Conservation (phyloP, 2,797 vertebrate genomes). For the Cephalopachus bancanus region DNA sequence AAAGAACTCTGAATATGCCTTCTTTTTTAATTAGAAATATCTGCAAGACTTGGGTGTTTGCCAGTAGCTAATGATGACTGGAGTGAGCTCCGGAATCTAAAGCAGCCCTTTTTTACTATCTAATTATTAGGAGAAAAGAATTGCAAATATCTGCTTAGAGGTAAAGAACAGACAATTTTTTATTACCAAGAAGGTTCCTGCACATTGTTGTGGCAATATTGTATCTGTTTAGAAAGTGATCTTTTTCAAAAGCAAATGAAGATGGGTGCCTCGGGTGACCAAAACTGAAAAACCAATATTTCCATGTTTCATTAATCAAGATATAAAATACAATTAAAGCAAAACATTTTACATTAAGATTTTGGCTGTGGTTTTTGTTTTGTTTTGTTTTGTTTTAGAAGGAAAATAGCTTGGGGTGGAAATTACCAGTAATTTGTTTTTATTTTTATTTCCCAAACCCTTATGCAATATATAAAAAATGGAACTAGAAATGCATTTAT, state of each 20-base stretch:
- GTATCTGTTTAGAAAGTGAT: constrained; percentile 54
- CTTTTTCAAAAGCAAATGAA: constrained; percentile 54
- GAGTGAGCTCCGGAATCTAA: not conserved
- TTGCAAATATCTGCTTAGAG: constrained; percentile 6
- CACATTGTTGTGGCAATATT: not conserved
- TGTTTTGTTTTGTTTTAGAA: constrained; percentile 39
- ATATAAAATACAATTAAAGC: constrained; percentile 77
- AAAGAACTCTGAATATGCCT: constrained; percentile 12
- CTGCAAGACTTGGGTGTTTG: not conserved
- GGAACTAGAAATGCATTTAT: constrained; percentile 17
- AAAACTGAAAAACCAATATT: constrained; percentile 70
- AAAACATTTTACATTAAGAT: constrained; percentile 76
- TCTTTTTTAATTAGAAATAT: constrained; percentile 32
- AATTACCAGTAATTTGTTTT: constrained; percentile 27
- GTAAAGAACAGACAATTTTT: constrained; percentile 39
- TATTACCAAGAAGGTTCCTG: constrained; percentile 61
- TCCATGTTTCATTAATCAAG: constrained; percentile 72
- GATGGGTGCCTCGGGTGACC: constrained; percentile 40
- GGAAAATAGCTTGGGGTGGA: not conserved
- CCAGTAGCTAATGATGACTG: constrained; percentile 24
- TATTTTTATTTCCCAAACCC: not conserved
- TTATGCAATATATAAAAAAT: not conserved
- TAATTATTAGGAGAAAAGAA: constrained; percentile 48
- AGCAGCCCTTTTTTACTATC: not conserved
- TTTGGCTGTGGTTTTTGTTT: constrained; percentile 68